These are phyloP conservation scores for Ametastegia equiseti DNA, from an alignment of 2,888 invertebrate genomes.

Conservation along the genomic window DNA sequence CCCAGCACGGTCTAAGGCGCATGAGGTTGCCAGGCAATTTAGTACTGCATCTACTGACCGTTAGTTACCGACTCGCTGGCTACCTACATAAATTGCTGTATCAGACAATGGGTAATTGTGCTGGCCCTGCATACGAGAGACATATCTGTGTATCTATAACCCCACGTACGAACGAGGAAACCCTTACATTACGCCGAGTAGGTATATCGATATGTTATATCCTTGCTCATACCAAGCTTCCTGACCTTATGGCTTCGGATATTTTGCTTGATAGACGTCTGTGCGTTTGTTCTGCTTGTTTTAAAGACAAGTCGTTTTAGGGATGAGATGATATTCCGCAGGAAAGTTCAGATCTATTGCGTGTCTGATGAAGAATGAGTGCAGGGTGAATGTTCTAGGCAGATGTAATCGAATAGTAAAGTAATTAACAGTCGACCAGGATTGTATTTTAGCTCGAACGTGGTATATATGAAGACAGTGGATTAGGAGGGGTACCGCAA, in stretches of 20 bases:
- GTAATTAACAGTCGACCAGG: background rate
- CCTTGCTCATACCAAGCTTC: background rate
- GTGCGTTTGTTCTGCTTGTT: background rate
- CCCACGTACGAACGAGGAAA: background rate
- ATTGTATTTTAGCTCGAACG: background rate
- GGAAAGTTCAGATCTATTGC: too few relatives aligned
- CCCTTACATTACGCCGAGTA: conserved; percentile 6
- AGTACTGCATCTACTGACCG: conserved; percentile 62
- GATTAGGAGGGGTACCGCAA: conserved; percentile 22
- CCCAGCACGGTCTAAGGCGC: conserved; percentile 68
- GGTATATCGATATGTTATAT: conserved; percentile 12
- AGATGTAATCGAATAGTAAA: background rate
- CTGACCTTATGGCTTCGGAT: background rate
- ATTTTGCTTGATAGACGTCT: background rate
- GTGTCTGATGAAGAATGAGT: too few relatives aligned
- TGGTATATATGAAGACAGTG: conserved; percentile 3
- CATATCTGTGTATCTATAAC: conserved; percentile 33
- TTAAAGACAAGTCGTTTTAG: background rate
- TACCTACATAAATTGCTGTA: conserved; percentile 75
- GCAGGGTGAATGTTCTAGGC: too few relatives aligned
- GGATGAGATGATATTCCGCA: too few relatives aligned
- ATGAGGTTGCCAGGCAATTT: conserved; percentile 54
- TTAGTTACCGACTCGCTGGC: conserved; percentile 68
- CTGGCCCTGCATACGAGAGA: conserved; percentile 59
- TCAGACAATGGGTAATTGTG: conserved; percentile 76